phyloP scores from a whole-genome alignment of 1,140 invertebrate genomes.

The Phortica variegata region DNA sequence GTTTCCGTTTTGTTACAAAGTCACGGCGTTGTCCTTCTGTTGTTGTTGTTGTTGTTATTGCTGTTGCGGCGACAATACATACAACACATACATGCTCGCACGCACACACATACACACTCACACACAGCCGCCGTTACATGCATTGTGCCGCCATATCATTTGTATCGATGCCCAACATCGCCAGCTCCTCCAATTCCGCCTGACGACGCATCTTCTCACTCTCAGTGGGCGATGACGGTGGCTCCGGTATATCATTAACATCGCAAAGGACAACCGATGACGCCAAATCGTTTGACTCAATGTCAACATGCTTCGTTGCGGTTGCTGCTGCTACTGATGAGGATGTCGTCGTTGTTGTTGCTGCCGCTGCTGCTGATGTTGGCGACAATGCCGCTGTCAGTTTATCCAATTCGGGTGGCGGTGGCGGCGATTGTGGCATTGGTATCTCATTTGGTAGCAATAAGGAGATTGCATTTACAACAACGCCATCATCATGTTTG shows the following conservation, averaged over 20 bases:
- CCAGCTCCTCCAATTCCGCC: slow-evolving; percentile 66
- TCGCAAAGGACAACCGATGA: too few species aligned
- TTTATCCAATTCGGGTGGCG: neutral
- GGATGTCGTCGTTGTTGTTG: slow-evolving; percentile 3
- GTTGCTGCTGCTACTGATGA: slow-evolving; percentile 4
- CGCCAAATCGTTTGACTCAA: neutral
- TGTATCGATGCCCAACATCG: slow-evolving; percentile 69
- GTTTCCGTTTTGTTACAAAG: too few species aligned
- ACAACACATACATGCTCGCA: too few species aligned
- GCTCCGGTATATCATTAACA: slow-evolving; percentile 39
- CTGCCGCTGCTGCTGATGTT: neutral
- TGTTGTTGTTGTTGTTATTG: too few species aligned
- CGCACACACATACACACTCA: too few species aligned
- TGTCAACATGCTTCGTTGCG: neutral
- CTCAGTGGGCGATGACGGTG: slow-evolving; percentile 36
- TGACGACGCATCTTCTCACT: slow-evolving; percentile 53
- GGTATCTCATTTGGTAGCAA: slow-evolving; percentile 27
- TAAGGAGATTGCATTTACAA: too few species aligned
- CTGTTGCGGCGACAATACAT: too few species aligned
- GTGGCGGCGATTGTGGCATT: slow-evolving; percentile 28
- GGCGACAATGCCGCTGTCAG: neutral
- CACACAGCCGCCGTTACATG: too few species aligned
- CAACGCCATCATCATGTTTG: slow-evolving; percentile 16
- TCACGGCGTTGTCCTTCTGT: too few species aligned
- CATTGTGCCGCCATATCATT: slow-evolving; percentile 67